Evolutionary conservation across 2,113 vertebrate species (phyloP).

Genomic region (Butorides virescens): DNA sequence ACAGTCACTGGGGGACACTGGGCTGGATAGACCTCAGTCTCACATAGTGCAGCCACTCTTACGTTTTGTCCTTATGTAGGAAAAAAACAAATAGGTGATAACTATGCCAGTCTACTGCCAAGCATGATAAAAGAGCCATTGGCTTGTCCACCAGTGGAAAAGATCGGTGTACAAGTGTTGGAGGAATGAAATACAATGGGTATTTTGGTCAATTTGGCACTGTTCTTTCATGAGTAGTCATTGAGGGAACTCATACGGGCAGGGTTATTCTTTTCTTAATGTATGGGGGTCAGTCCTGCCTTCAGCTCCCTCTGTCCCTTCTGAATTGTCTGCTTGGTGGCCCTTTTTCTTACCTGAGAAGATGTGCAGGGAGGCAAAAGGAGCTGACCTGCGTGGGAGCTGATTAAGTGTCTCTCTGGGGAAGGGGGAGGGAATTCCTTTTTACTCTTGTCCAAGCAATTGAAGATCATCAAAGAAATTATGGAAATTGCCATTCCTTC

Average conservation of each 20-base stretch:
- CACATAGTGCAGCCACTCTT: rapidly evolving
- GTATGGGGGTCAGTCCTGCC: background rate
- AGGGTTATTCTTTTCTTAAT: background rate
- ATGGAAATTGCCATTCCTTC: background rate
- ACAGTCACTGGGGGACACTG: background rate
- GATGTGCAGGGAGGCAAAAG: background rate
- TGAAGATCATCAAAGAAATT: background rate
- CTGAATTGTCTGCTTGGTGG: background rate
- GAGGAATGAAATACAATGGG: background rate
- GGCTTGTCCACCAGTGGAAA: background rate
- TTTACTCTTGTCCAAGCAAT: background rate
- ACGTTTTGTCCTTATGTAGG: background rate
- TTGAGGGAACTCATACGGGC: background rate
- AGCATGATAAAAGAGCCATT: background rate
- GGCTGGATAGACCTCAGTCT: background rate
- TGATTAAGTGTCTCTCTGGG: background rate
- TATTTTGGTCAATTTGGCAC: background rate
- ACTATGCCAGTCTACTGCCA: background rate
- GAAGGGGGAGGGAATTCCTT: background rate
- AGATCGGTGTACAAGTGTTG: background rate
- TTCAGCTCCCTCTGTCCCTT: background rate
- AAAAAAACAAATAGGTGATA: background rate
- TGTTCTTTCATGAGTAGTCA: background rate
- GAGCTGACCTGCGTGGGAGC: background rate
- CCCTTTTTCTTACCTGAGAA: background rate